Conservation (phyloP, 2,797 vertebrate genomes). For the Epinephelus coioides region DNA sequence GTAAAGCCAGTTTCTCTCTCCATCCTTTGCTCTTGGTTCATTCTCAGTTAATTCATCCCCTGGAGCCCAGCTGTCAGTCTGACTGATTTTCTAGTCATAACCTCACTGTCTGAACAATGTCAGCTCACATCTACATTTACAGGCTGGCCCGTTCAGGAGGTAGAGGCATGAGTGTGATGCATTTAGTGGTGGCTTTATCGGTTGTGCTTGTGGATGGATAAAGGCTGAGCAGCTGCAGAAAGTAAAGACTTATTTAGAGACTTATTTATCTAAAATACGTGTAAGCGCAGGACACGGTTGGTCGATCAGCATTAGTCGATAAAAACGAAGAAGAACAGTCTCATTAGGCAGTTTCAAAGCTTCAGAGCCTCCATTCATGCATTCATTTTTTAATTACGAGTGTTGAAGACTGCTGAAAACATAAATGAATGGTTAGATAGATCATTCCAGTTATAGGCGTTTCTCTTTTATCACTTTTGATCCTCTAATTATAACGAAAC, state of each 20-base stretch:
- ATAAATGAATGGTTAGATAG: constrained; percentile 23
- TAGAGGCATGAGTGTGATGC: background rate
- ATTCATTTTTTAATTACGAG: constrained; percentile 23
- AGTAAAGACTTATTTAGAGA: constrained; percentile 21
- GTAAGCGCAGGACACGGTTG: background rate
- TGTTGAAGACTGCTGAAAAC: constrained; percentile 26
- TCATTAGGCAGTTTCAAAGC: constrained; percentile 17
- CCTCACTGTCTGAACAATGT: constrained; percentile 9
- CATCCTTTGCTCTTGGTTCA: background rate
- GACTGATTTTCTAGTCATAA: constrained; percentile 12
- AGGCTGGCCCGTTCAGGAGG: background rate
- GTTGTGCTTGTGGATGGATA: background rate
- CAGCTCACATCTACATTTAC: constrained; percentile 38
- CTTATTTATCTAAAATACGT: constrained; percentile 21
- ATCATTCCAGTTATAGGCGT: constrained; percentile 12
- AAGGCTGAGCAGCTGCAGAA: background rate
- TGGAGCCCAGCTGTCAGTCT: constrained; percentile 29
- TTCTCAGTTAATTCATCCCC: background rate
- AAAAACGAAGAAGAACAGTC: constrained; percentile 9
- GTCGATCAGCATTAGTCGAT: constrained; percentile 6
- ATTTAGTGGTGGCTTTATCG: background rate
- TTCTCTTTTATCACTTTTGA: constrained; percentile 23
- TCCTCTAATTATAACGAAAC: constrained; percentile 27
- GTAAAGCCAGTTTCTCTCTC: no score
- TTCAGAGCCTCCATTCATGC: constrained; percentile 28